Base-by-base conservation (phyloP, 2,888 invertebrate genomes). In the Leucophenga maculata region DNA sequence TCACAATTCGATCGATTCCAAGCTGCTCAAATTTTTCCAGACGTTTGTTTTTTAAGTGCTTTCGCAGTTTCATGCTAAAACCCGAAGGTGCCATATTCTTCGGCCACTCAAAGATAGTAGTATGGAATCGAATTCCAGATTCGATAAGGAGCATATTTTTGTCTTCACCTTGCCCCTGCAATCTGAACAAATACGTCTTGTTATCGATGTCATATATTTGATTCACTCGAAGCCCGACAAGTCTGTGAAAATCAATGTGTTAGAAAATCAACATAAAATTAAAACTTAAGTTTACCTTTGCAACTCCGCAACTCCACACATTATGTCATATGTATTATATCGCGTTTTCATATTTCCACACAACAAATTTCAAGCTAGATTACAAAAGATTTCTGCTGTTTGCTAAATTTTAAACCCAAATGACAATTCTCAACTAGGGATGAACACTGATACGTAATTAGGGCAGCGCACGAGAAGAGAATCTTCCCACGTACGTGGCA, bases 181-280 rank as follows among this genome's bases (percentile, higher is more conserved):
- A 89, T 64, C 94, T 93, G 76, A 99, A 95, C 55, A 99, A 91
- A 88, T 99, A 99, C 0, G 98, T 97, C 87, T 96, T 97, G 88
- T 94, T 95, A 89, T 99, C 98, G 78, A 99, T 94, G 87, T 99
- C 99, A 88, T 99, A 99, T 48, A 99, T 93, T 90, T 99, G 98
- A 87, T 96, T 95, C 4, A 99, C 97, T 82, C 99, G 91, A 93
- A 97, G 94, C 50, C 98, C 98, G 82, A 96, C 90, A 70, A 95
- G 90, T 79, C 96, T 96, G 87, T 13, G 14, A 60, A 32, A 67
- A 77, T 76, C 1, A 57, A 57, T 6, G 6, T 14, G 16, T 26
- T 59, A n/a, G 11, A 22, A 59, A 59, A 31, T 0, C 1, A 14
- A 32, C 9, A 14, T 18, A 1, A 20, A 20, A 13, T 13, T 22